Evolutionary conservation across 2,797 vertebrate species (phyloP).

Genomic region (Liasis olivaceus): DNA sequence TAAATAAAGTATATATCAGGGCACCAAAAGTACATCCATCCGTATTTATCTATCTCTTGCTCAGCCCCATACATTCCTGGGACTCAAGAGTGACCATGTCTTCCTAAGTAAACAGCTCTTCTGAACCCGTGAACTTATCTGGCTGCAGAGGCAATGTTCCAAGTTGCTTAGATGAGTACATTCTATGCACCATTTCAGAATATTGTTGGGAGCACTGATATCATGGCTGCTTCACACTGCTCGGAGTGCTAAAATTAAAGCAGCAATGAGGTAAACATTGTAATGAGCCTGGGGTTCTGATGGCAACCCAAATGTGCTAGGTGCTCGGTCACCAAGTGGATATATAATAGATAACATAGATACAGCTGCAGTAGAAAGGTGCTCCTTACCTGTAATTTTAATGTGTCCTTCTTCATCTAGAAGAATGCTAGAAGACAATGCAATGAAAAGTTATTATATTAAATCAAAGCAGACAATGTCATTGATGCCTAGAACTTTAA

Average conservation of each 20-base stretch:
- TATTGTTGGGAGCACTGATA: too few relatives aligned
- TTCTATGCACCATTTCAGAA: background rate
- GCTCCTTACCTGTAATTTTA: slow-evolving; percentile 90
- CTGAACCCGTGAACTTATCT: background rate
- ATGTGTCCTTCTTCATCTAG: slow-evolving; percentile 96
- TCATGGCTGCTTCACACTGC: background rate
- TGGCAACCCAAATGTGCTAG: background rate
- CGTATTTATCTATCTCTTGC: background rate
- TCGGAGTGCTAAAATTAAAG: background rate
- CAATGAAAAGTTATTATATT: background rate
- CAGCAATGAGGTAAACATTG: background rate
- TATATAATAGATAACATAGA: background rate
- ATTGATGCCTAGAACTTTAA: background rate
- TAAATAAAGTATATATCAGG: background rate
- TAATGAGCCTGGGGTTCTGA: background rate
- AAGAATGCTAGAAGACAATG: slow-evolving; percentile 83
- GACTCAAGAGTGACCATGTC: background rate
- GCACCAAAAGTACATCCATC: background rate
- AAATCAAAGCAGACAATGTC: background rate
- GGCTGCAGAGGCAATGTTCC: background rate
- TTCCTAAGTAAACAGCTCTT: background rate
- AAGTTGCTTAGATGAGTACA: background rate
- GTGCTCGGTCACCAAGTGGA: too few relatives aligned
- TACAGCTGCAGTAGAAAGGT: background rate
- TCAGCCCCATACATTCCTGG: background rate